Evolutionary conservation across 2,888 invertebrate genomes (phyloP), one percentile per base, ranked within the genome.

Genomic region (Gymnocheta viridis): DNA sequence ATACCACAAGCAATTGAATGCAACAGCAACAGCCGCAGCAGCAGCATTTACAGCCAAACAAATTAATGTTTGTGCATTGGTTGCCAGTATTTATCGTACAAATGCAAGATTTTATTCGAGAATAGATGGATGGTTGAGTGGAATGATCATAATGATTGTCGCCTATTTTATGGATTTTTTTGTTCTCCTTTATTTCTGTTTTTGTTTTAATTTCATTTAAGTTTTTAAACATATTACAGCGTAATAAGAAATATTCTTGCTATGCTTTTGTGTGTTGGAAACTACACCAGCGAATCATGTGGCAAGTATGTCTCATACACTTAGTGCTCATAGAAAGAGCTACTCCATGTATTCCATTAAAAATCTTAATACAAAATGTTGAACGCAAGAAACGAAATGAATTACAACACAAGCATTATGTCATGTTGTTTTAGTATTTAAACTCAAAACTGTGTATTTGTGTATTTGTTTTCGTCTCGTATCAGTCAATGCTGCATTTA

Each of bases 181-280:
- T 69, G 29, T 35, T 29, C 19, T 56, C 10, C 17, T 44, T 72
- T 44, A 14, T 49, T 47, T 35, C 10, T 70, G 70, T 54, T 79
- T 79, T 79, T 79, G 54, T 70, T 79, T 79, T 79, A 79, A 79
- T 79, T 79, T 79, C 78, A 79, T 79, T 79, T 70, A 70, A 41
- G 54, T 72, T 83, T 80, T 77, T 47, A 79, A 77, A 77, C 76
- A 84, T 84, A 81, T 84, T 77, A 67, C 44, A 77, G 73, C 81
- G 81, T 84, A 84, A 77, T 69, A 81, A 77, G 77, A 81, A 84
- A 81, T 84, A 84, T 81, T 84, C 84, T 77, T 84, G 84, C 60
- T 84, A 81, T 84, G 80, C 81, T 77, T 81, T 84, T 81, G 84
- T 84, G 80, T 81, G 83, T 73, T 72, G 80, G 22, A 82, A 73